Conservation (phyloP, 2,888 invertebrate genomes). For the Lasioglossum morio region DNA sequence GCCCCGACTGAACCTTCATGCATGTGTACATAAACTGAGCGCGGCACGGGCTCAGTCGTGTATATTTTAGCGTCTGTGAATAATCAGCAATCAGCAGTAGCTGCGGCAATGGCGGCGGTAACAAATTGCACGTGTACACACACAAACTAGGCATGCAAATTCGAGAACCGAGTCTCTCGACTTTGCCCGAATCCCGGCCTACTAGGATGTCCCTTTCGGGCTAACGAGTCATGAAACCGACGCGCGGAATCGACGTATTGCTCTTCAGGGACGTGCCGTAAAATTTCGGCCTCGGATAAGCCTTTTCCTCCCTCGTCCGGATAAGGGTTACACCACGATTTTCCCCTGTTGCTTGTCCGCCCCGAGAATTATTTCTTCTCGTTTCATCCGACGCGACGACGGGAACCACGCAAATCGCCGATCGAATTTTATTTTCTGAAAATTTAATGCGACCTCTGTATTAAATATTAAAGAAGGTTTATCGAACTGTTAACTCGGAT, state of each 20-base stretch:
- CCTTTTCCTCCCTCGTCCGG: not conserved
- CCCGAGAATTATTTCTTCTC: slow-evolving; percentile 1
- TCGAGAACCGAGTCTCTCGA: slow-evolving; percentile 72
- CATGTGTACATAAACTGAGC: slow-evolving; percentile 72
- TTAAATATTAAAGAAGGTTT: not conserved
- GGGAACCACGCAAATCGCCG: not conserved
- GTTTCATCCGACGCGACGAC: too few relatives aligned
- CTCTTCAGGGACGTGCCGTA: slow-evolving; percentile 57
- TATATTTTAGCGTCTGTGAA: slow-evolving; percentile 83
- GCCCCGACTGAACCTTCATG: slow-evolving; percentile 43
- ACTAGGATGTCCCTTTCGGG: slow-evolving; percentile 70
- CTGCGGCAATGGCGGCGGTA: slow-evolving; percentile 76
- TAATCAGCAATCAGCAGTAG: slow-evolving; percentile 83
- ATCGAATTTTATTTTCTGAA: not conserved
- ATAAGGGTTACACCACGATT: not conserved
- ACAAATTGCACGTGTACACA: slow-evolving; percentile 79
- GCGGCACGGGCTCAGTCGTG: slow-evolving; percentile 69
- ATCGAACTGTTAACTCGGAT: not conserved
- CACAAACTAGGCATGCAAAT: slow-evolving; percentile 74
- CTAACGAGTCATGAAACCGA: slow-evolving; percentile 76
- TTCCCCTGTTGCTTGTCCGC: not conserved
- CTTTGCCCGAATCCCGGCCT: slow-evolving; percentile 72
- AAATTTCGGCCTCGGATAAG: slow-evolving; percentile 31
- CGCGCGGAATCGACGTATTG: slow-evolving; percentile 69
- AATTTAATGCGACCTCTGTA: not conserved